These are phyloP conservation scores for Lethrus apterus DNA, from an alignment of 1,140 invertebrate species.

Conservation along the genomic window DNA sequence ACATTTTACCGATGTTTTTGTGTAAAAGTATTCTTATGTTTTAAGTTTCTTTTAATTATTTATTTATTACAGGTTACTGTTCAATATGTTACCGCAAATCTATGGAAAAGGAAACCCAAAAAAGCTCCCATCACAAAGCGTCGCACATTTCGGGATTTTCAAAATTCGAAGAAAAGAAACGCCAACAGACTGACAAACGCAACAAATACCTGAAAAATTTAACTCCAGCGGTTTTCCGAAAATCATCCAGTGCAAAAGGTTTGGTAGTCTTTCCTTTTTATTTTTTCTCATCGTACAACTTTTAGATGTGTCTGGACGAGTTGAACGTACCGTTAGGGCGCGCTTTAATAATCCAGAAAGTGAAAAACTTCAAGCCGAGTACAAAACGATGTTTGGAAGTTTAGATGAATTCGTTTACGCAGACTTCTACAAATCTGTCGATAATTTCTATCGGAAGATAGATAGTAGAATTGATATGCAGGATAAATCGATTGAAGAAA, in stretches of 20 bases:
- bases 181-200: slow-evolving; percentile 75
- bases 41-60: not conserved
- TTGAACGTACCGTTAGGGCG: slow-evolving; percentile 43
- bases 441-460: slow-evolving; percentile 59
- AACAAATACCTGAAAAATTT: slow-evolving; percentile 66
- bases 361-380: slow-evolving; percentile 46
- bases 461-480: slow-evolving; percentile 49
- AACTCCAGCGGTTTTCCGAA: slow-evolving; percentile 67
- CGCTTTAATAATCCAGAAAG: slow-evolving; percentile 48
- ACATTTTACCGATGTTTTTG: too few relatives aligned
- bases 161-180: slow-evolving; percentile 83
- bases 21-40: not conserved
- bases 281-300: not conserved
- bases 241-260: slow-evolving; percentile 56
- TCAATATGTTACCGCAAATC: slow-evolving; percentile 80
- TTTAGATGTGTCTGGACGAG: slow-evolving; percentile 43
- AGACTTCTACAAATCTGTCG: slow-evolving; percentile 61
- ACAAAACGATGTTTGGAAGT: slow-evolving; percentile 28
- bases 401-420: slow-evolving; percentile 48
- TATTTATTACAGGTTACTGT: slow-evolving; percentile 65
- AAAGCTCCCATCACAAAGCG: slow-evolving; percentile 27
- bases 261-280: slow-evolving; percentile 17
- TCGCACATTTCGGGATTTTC: slow-evolving; percentile 50
- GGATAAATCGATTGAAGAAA: slow-evolving; percentile 68
- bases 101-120: slow-evolving; percentile 54